phyloP scores from a whole-genome alignment of 1,140 invertebrate species.

The Hyposmocoma kahamanoa region DNA sequence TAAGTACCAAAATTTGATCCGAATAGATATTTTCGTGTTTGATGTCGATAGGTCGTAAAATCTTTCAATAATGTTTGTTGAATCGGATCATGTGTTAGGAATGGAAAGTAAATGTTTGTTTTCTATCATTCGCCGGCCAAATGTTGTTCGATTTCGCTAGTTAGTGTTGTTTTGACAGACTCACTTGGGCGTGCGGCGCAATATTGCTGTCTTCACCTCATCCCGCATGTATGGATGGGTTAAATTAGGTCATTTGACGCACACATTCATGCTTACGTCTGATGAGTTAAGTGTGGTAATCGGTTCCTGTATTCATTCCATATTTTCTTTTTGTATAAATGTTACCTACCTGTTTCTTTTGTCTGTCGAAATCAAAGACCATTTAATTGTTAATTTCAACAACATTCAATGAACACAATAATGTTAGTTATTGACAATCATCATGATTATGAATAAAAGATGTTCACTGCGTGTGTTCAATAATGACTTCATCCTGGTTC shows the following conservation, averaged over 20 bases:
- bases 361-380: no score
- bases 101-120: slow-evolving; percentile 56
- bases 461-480: no score
- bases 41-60: slow-evolving; percentile 47
- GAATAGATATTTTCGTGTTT: slow-evolving; percentile 34
- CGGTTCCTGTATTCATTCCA: no score
- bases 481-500: no score
- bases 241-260: slow-evolving; percentile 16
- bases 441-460: no score
- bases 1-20: slow-evolving; percentile 17
- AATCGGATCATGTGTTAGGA: slow-evolving; percentile 43
- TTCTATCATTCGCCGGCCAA: slow-evolving; percentile 54
- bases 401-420: no score
- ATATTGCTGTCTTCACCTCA: slow-evolving; percentile 47
- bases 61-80: slow-evolving; percentile 44
- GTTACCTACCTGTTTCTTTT: no score
- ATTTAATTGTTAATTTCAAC: no score
- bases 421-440: no score
- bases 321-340: no score
- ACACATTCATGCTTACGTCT: no score
- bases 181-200: slow-evolving; percentile 36
- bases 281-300: no score
- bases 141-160: slow-evolving; percentile 49
- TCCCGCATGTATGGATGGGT: slow-evolving; percentile 17
- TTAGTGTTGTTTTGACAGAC: slow-evolving; percentile 57